Percentiles rank a stretch among this genome's conserved stretches.
Conservation (phyloP, 2,888 invertebrate genomes). For the Mycalesis mineus region DNA sequence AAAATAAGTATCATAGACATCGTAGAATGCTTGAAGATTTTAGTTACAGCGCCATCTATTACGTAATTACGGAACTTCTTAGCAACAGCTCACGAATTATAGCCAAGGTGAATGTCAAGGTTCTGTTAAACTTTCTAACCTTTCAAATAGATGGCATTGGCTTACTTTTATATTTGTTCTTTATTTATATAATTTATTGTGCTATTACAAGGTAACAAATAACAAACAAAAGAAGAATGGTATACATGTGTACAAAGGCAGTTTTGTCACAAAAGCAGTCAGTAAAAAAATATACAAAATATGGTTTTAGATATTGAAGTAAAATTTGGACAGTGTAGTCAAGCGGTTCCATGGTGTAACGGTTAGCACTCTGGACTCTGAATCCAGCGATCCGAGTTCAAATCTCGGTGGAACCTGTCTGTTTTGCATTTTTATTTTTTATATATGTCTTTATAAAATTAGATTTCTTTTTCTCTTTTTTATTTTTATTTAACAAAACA, state of each 20-base stretch:
- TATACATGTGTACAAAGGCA: no score
- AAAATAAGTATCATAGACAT: no score
- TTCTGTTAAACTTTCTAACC: not conserved
- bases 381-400: slow-evolving; percentile 89
- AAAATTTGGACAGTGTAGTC: not conserved
- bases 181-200: no score
- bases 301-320: not conserved
- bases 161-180: no score
- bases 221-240: no score
- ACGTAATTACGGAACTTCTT: not conserved
- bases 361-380: slow-evolving; percentile 82
- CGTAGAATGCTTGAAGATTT: not conserved
- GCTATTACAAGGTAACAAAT: no score
- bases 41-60: not conserved
- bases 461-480: not conserved
- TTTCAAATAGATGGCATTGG: not conserved
- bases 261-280: no score
- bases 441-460: no score
- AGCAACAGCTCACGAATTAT: not conserved
- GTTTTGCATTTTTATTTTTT: slow-evolving; percentile 6
- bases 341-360: slow-evolving; percentile 79
- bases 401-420: slow-evolving; percentile 85
- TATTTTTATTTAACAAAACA: no score
- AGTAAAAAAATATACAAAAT: no score
- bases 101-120: no score